These are phyloP conservation scores for Morphnarchus princeps DNA, from an alignment of 2,113 vertebrate genomes.

Conservation along the genomic window DNA sequence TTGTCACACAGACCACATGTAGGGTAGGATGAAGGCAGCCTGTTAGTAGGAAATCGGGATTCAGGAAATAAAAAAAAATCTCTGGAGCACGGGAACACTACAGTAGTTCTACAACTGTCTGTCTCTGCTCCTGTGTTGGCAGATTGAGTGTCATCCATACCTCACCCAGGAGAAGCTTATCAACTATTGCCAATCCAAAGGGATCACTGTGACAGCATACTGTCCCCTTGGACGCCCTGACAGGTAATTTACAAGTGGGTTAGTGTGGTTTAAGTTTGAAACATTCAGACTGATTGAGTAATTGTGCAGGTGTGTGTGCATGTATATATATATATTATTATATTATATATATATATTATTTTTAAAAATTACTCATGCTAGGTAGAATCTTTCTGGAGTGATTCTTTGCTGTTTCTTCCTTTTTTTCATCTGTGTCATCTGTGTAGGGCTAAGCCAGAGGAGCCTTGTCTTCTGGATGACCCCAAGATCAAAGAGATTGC, in stretches of 20 bases:
- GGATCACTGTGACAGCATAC: constrained; percentile 89
- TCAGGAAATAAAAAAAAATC: not conserved
- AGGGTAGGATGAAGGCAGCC: not conserved
- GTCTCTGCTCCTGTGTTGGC: not conserved
- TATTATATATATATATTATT: not conserved
- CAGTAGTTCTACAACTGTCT: not conserved
- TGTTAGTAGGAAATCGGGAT: not conserved
- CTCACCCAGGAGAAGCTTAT: constrained; percentile 89
- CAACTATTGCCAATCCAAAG: constrained; percentile 85
- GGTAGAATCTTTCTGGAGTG: not conserved
- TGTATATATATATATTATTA: not conserved
- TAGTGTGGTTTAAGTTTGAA: not conserved
- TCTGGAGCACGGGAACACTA: not conserved
- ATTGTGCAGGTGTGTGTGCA: not conserved
- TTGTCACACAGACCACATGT: not conserved
- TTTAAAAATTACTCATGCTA: not conserved
- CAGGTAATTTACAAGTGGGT: constrained; percentile 70
- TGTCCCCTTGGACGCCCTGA: constrained; percentile 94
- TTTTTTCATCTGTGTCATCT: not conserved
- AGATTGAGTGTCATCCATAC: constrained; percentile 94
- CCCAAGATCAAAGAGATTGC: constrained; percentile 83
- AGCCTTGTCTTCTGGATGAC: constrained; percentile 81
- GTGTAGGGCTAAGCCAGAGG: constrained; percentile 76
- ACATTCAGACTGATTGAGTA: not conserved
- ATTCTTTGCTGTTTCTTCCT: not conserved